Evolutionary conservation across 1,140 invertebrate species (phyloP).

Genomic region (Dysdera silvatica): DNA sequence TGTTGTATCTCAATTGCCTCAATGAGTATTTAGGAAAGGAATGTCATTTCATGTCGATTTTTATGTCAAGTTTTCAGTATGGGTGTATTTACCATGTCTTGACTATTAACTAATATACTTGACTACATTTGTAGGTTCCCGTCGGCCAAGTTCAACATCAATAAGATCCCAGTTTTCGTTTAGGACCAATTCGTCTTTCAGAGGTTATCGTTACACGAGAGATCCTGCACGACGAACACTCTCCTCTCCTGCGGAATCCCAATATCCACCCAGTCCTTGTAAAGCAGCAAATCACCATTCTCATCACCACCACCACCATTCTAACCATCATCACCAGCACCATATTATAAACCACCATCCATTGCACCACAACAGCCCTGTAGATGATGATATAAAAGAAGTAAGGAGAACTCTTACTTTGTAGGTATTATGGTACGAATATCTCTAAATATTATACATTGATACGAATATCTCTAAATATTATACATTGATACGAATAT

Average conservation of each 20-base stretch:
- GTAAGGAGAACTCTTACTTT: too few relatives aligned
- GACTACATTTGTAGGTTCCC: conserved; percentile 26
- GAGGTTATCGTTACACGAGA: conserved; percentile 12
- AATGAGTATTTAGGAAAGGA: too few relatives aligned
- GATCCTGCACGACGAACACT: conserved; percentile 15
- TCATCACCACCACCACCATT: conserved; percentile 9
- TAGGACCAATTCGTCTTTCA: conserved; percentile 19
- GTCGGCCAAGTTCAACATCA: conserved; percentile 27
- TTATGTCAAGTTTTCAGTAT: too few relatives aligned
- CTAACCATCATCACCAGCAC: conserved; percentile 1
- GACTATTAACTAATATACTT: too few relatives aligned
- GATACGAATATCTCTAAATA: too few relatives aligned
- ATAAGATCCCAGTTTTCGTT: conserved; percentile 22
- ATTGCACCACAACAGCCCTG: conserved; percentile 21
- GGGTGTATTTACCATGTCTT: too few relatives aligned
- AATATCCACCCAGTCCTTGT: conserved; percentile 10
- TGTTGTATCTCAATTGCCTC: too few relatives aligned
- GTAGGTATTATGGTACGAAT: too few relatives aligned
- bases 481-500: too few relatives aligned
- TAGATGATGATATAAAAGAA: conserved; percentile 14
- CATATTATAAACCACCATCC: conserved; percentile 11
- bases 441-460: too few relatives aligned
- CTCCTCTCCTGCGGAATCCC: conserved; percentile 20
- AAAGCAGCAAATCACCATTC: conserved; percentile 14
- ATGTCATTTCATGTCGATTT: too few relatives aligned